Evolutionary conservation across 2,888 invertebrate genomes (phyloP).

Genomic region (Coelinius sp.): DNA sequence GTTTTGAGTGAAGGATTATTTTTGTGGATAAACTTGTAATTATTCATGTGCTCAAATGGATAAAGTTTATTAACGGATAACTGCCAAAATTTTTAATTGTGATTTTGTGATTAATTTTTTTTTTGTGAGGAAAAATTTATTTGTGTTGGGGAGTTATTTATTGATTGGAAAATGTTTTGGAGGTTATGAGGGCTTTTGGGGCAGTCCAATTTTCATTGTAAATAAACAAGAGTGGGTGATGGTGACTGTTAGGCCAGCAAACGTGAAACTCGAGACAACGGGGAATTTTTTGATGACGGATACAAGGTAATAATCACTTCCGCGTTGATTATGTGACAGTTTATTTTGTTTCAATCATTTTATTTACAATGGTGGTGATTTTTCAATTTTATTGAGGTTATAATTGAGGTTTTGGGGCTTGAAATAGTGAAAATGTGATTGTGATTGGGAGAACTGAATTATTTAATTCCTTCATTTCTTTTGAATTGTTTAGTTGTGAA

Average conservation of each 20-base stretch:
- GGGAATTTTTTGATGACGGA: conserved; percentile 43
- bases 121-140: too few relatives aligned
- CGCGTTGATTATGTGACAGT: conserved; percentile 1
- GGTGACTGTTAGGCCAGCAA: conserved; percentile 38
- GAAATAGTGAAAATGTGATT: neutral
- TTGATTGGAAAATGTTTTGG: neutral
- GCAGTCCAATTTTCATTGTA: neutral
- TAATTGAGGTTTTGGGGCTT: too few relatives aligned
- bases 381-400: too few relatives aligned
- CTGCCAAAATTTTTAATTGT: too few relatives aligned
- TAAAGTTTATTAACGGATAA: too few relatives aligned
- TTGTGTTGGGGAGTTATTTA: too few relatives aligned
- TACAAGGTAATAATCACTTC: conserved; percentile 46
- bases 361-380: too few relatives aligned
- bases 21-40: too few relatives aligned
- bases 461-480: neutral
- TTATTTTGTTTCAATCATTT: neutral
- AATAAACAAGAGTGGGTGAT: conserved; percentile 37
- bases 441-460: neutral
- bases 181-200: neutral
- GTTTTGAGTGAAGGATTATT: too few relatives aligned
- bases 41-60: too few relatives aligned
- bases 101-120: neutral
- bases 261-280: conserved; percentile 43
- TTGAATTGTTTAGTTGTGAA: neutral